Evolutionary conservation across 2,797 vertebrate species (phyloP).

Genomic region (Nannoperca obscura): DNA sequence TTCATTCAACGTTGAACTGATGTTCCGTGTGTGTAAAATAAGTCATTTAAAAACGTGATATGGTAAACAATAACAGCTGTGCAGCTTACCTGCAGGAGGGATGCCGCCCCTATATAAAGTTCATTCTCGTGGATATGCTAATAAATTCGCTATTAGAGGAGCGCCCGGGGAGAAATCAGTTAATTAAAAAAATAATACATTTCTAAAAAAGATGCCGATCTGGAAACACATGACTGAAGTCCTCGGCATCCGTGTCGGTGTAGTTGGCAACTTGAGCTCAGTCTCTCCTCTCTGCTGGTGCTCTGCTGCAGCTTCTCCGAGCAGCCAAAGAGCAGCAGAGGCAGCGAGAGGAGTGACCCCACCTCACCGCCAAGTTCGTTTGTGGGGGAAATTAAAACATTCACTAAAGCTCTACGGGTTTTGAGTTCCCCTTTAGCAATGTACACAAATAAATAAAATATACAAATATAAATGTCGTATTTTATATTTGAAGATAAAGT

Average conservation of each 20-base stretch:
- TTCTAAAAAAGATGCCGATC: not conserved
- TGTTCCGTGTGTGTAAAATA: not conserved
- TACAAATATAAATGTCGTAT: accelerated
- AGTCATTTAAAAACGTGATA: not conserved
- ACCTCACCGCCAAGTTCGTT: not conserved
- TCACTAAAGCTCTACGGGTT: not conserved
- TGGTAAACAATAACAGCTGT: not conserved
- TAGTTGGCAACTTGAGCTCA: constrained; percentile 53
- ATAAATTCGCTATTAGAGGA: not conserved
- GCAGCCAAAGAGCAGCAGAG: constrained; percentile 56
- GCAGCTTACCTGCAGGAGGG: constrained; percentile 63
- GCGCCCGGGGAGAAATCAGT: too few species aligned
- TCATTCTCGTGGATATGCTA: not conserved
- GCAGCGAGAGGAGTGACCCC: constrained; percentile 33
- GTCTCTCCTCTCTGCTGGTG: constrained; percentile 21
- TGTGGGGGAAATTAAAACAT: too few species aligned
- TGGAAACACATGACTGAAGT: constrained; percentile 53
- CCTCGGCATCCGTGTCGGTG: constrained; percentile 41
- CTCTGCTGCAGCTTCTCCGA: constrained; percentile 49
- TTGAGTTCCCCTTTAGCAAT: too few species aligned
- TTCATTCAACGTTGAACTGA: not conserved
- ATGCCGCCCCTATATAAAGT: constrained; percentile 54
- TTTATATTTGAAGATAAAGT: too few species aligned
- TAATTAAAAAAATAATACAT: too few species aligned
- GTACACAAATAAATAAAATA: not conserved